Evolutionary conservation across 1,140 invertebrate genomes (phyloP), one percentile per base, ranked within the genome.

Genomic region (Drosophila nigrodunni): DNA sequence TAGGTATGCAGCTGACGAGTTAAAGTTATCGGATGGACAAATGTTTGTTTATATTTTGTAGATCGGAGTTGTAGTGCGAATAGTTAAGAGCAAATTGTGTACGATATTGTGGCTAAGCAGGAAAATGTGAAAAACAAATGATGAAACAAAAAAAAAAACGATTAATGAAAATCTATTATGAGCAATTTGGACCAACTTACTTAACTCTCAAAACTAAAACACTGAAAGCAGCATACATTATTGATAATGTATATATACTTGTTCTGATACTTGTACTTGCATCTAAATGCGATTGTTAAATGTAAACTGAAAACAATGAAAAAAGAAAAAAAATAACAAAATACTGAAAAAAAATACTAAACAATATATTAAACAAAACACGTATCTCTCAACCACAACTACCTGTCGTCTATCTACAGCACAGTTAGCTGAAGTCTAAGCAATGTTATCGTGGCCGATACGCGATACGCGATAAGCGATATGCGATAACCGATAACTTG

Each of bases 101-200:
- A 54, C 50, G 50, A 54, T 54, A 54, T 30, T 54, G 50, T 54
- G 50, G 50, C 50, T 54, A 54, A 55, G 62, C 49, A 43, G 41
- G 21, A 57, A 44, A 55, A 65, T 55, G 62, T 66, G 41, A 57
- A 65, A 37, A 10, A 15, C 55, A 37, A 44, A 46, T 21, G 21
- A 3, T 13, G 39, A 46, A 46, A 25, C 15, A 25, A 39, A 34
- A 9, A 34, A 9, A 21, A 21, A 11, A 65, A 49, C 2, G 18
- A 30, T 30, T 30, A n/a, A 30, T 25, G 21, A 58, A 15, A 21
- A 54, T 43, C 25, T 44, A 65, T 18, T 37, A 75, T 87, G 80
- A 74, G 77, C 83, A 87, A 87, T 83, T 87, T 88, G 83, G 83
- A 87, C 83, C 83, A 87, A 71, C 55, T 46, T 46, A 70, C 67